phyloP scores from a whole-genome alignment of 2,113 vertebrate genomes.

The Gopherus flavomarginatus region DNA sequence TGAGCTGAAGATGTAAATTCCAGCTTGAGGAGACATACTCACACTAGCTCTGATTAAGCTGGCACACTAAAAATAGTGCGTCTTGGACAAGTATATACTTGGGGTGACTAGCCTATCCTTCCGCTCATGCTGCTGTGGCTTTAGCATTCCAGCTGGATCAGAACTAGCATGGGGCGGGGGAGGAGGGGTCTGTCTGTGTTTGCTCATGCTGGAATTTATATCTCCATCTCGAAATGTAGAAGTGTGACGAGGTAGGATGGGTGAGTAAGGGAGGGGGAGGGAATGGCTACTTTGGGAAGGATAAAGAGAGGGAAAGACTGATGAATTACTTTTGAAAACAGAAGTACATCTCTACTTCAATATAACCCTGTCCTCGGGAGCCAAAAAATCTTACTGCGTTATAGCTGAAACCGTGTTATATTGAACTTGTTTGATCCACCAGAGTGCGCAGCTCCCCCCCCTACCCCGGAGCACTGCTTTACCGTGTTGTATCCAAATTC shows the following conservation, averaged over 20 bases:
- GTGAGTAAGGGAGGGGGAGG: background rate
- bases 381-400: no score
- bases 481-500: no score
- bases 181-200: background rate
- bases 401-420: no score
- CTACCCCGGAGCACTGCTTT: no score
- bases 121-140: background rate
- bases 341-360: background rate
- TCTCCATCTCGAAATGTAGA: background rate
- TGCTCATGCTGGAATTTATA: background rate
- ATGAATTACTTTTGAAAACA: rapidly evolving
- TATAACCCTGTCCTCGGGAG: no score
- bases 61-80: no score
- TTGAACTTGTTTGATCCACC: no score
- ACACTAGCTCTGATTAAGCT: background rate
- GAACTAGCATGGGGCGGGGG: background rate
- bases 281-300: background rate
- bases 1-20: background rate
- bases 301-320: background rate
- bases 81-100: background rate
- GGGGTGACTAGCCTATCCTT: background rate
- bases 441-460: no score
- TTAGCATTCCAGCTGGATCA: background rate
- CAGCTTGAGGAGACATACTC: background rate
- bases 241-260: background rate